Percentiles rank a stretch among this genome's conserved stretches.
phyloP scores from a whole-genome alignment of 23 tunicate species.

The Ciona savignyi region DNA sequence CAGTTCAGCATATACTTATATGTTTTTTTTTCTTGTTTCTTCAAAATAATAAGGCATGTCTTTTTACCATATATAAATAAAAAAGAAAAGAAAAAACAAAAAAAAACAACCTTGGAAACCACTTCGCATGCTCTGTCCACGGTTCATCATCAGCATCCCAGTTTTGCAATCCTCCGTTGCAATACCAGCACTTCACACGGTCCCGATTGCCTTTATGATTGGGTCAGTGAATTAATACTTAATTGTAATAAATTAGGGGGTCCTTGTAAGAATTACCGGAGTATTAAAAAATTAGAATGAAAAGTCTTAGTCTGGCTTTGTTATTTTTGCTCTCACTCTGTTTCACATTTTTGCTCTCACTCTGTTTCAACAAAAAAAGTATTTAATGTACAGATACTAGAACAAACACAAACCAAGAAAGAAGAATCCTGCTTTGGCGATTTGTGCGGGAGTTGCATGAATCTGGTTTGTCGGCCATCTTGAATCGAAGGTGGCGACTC shows the following conservation, averaged over 20 bases:
- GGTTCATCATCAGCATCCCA: slow-evolving; percentile 84
- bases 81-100: not conserved
- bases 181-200: slow-evolving; percentile 47
- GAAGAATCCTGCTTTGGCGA: slow-evolving; percentile 73
- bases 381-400: too few species aligned
- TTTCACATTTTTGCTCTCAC: not conserved
- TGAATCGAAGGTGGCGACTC: slow-evolving; percentile 46
- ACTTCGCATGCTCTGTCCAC: slow-evolving; percentile 78
- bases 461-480: slow-evolving; percentile 43
- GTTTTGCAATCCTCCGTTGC: slow-evolving; percentile 55
- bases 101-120: slow-evolving; percentile 56
- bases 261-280: too few species aligned
- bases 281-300: too few species aligned
- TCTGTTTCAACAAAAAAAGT: not conserved
- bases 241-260: too few species aligned
- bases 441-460: slow-evolving; percentile 51
- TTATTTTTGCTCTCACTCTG: not conserved
- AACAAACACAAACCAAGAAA: slow-evolving; percentile 35
- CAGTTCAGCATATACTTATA: too few species aligned
- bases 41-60: too few species aligned
- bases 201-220: slow-evolving; percentile 35
- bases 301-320: not conserved
- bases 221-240: too few species aligned
- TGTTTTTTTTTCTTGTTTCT: too few species aligned
- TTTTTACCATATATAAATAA: too few species aligned